These are phyloP conservation scores for Triplophysa rosa DNA, from an alignment of 2,113 vertebrate species.

Conservation along the genomic window DNA sequence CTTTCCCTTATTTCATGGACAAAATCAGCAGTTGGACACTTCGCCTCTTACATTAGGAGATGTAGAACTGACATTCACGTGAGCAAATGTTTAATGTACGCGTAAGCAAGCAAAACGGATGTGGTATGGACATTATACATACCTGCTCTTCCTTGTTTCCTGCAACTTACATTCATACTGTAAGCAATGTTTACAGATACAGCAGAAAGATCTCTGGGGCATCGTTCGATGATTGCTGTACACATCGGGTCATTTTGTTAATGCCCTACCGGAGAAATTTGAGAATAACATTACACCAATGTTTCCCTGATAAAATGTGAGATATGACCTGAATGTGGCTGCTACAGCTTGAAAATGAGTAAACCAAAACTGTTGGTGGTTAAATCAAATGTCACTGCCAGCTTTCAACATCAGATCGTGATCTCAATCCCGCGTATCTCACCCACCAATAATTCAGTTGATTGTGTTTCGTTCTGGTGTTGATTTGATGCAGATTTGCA, in stretches of 20 bases:
- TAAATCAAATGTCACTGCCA: background rate
- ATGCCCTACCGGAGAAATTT: too few relatives aligned
- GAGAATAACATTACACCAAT: background rate
- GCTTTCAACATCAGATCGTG: background rate
- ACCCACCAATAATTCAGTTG: background rate
- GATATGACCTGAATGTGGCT: background rate
- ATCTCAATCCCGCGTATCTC: background rate
- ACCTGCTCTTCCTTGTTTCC: background rate
- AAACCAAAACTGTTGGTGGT: background rate
- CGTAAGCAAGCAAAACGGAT: background rate
- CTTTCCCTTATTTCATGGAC: constrained; percentile 46
- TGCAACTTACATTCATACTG: background rate
- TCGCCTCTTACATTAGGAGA: constrained; percentile 65
- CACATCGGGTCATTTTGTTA: background rate
- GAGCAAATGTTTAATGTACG: background rate
- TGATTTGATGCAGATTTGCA: constrained; percentile 6
- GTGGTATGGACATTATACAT: too few relatives aligned
- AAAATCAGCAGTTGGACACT: constrained; percentile 54
- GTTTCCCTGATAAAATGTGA: background rate
- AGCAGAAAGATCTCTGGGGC: background rate
- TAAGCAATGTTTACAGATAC: background rate
- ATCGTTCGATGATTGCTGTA: too few relatives aligned
- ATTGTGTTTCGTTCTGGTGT: background rate
- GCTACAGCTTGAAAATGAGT: background rate
- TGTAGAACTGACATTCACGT: constrained; percentile 61